Conservation (phyloP, 2,888 invertebrate genomes). For the Eupithecia insigniata region DNA sequence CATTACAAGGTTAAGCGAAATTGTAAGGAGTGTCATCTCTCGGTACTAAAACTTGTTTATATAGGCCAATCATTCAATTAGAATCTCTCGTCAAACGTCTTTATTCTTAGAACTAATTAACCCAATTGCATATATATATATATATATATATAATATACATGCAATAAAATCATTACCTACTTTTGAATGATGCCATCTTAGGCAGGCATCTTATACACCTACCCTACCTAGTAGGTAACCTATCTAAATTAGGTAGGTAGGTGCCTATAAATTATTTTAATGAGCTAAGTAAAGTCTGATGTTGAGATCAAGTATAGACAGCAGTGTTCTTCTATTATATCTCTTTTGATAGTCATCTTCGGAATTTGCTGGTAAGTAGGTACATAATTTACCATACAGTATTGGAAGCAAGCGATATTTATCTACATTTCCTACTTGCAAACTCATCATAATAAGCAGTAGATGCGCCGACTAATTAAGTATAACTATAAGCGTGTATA, state of each 20-base stretch:
- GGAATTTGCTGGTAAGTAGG: not conserved
- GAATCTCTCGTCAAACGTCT: no score
- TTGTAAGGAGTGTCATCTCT: not conserved
- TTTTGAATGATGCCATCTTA: no score
- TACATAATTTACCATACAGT: no score
- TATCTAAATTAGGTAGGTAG: not conserved
- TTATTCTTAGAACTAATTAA: not conserved
- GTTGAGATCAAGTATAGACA: not conserved
- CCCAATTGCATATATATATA: no score
- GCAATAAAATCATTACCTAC: not conserved
- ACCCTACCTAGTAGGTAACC: no score
- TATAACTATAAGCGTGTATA: not conserved
- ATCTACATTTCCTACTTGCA: not conserved
- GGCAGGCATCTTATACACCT: not conserved
- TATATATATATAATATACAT: no score
- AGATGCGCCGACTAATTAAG: not conserved
- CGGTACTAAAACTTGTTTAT: not conserved
- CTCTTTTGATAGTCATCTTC: not conserved
- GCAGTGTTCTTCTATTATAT: not conserved
- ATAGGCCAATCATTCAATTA: no score
- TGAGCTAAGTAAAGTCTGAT: not conserved
- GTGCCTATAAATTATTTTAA: not conserved
- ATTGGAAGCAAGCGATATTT: not conserved
- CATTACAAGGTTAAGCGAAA: not conserved
- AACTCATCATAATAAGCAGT: not conserved